Evolutionary conservation across 2,888 invertebrate genomes (phyloP).

Genomic region (Blera fallax): DNA sequence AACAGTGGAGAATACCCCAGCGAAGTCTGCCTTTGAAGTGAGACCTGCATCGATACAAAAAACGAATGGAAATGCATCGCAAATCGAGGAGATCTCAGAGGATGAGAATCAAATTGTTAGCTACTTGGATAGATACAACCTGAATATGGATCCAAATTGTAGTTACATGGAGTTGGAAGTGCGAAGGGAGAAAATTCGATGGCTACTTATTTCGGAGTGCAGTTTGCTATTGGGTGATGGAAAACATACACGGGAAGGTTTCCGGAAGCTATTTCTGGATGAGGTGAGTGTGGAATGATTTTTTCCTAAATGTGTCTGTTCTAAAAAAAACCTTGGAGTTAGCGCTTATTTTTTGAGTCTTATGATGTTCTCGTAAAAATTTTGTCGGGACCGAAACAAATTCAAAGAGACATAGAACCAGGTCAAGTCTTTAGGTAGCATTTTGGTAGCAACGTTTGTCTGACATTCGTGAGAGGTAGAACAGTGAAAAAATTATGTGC

Average conservation of each 20-base stretch:
- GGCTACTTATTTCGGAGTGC: slow-evolving; percentile 82
- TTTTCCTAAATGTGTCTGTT: too few relatives aligned
- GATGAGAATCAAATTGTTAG: slow-evolving; percentile 76
- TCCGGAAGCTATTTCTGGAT: slow-evolving; percentile 80
- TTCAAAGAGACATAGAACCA: too few relatives aligned
- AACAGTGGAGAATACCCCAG: slow-evolving; percentile 14
- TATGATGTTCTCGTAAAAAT: too few relatives aligned
- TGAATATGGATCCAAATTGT: slow-evolving; percentile 81
- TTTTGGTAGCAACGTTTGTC: too few relatives aligned
- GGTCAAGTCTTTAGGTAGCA: too few relatives aligned
- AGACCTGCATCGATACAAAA: slow-evolving; percentile 17
- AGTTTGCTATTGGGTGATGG: slow-evolving; percentile 81
- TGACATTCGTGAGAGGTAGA: too few relatives aligned
- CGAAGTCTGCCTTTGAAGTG: slow-evolving; percentile 22
- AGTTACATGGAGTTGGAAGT: slow-evolving; percentile 82
- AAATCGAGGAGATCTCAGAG: slow-evolving; percentile 76
- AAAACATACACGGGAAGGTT: slow-evolving; percentile 81
- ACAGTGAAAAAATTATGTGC: too few relatives aligned
- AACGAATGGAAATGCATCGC: not conserved
- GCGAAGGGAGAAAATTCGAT: slow-evolving; percentile 81
- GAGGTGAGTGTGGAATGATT: slow-evolving; percentile 77
- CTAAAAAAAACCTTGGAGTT: too few relatives aligned
- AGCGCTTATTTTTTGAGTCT: too few relatives aligned
- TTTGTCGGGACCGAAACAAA: too few relatives aligned
- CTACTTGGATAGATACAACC: slow-evolving; percentile 80